A percentile compares a stretch with the other conserved stretches of the same genome.
Conservation (phyloP, 2,888 invertebrate genomes). For the Chrysomela aeneicollis region DNA sequence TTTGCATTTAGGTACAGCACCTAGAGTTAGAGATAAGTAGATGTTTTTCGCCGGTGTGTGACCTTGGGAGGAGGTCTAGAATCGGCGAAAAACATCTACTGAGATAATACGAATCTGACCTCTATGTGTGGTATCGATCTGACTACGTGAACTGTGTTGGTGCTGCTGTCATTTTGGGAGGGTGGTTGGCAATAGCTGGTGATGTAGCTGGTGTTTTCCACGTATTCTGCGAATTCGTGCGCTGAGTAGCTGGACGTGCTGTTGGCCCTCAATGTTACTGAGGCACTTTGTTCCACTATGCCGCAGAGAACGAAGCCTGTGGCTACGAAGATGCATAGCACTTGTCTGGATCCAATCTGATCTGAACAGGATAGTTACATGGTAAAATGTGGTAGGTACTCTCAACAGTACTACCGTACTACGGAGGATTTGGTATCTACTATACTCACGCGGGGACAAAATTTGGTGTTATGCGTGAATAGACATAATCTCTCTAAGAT, state of each 20-base stretch:
- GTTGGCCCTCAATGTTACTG: constrained; percentile 65
- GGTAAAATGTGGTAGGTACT: too few species aligned
- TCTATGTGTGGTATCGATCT: constrained; percentile 61
- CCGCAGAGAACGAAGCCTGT: constrained; percentile 67
- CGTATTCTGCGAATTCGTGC: constrained; percentile 62
- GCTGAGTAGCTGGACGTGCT: constrained; percentile 59
- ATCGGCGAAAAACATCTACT: too few species aligned
- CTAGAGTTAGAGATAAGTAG: too few species aligned
- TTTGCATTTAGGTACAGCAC: too few species aligned
- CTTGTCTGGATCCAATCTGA: constrained; percentile 63
- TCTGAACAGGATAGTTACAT: constrained; percentile 53
- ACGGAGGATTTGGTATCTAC: too few species aligned
- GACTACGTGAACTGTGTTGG: constrained; percentile 54
- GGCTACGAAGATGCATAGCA: constrained; percentile 64
- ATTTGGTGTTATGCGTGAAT: too few species aligned
- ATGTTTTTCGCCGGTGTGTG: too few species aligned
- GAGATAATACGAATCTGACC: too few species aligned
- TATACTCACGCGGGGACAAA: too few species aligned
- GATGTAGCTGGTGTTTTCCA: constrained; percentile 62
- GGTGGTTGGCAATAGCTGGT: constrained; percentile 60
- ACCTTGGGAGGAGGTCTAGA: too few species aligned
- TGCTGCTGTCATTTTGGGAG: constrained; percentile 41
- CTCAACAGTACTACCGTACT: too few species aligned
- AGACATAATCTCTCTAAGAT: too few species aligned
- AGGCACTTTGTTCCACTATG: constrained; percentile 66